phyloP scores from a whole-genome alignment of 2,888 invertebrate species.

The Silvanus unidentatus region DNA sequence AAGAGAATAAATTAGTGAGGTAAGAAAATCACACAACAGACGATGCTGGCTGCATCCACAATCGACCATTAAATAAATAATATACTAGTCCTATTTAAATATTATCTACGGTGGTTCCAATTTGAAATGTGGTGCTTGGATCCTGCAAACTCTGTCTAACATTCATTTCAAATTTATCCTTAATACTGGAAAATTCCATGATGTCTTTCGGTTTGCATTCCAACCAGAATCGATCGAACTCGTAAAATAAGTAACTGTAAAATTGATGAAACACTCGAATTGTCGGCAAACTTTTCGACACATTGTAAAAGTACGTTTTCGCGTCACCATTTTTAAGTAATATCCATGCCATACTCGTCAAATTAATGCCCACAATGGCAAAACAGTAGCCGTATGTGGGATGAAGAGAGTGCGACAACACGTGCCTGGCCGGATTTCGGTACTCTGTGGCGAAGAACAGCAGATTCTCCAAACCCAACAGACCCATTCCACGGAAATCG shows the following conservation, averaged over 20 bases:
- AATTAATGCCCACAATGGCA: constrained; percentile 91
- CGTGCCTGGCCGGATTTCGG: constrained; percentile 70
- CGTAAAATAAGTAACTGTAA: constrained; percentile 88
- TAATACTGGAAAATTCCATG: constrained; percentile 91
- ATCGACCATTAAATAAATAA: too few relatives aligned
- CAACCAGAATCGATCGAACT: constrained; percentile 94
- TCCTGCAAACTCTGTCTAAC: constrained; percentile 64
- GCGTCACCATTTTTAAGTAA: constrained; percentile 75
- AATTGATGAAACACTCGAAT: constrained; percentile 83
- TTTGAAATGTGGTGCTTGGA: constrained; percentile 67
- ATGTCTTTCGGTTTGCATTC: constrained; percentile 85
- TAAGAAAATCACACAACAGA: too few relatives aligned
- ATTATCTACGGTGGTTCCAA: constrained; percentile 56
- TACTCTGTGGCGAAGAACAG: constrained; percentile 81
- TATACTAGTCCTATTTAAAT: too few relatives aligned
- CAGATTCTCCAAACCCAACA: constrained; percentile 88
- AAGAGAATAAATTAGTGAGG: too few relatives aligned
- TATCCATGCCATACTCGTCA: constrained; percentile 85
- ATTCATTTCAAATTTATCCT: constrained; percentile 75
- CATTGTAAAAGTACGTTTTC: constrained; percentile 88
- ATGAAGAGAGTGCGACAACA: constrained; percentile 82
- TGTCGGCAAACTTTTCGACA: constrained; percentile 59
- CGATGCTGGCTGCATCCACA: too few relatives aligned
- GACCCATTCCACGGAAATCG: constrained; percentile 97
- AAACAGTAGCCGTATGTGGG: constrained; percentile 84